Evolutionary conservation across 2,113 vertebrate species (phyloP).

Genomic region (Nematolebias whitei): DNA sequence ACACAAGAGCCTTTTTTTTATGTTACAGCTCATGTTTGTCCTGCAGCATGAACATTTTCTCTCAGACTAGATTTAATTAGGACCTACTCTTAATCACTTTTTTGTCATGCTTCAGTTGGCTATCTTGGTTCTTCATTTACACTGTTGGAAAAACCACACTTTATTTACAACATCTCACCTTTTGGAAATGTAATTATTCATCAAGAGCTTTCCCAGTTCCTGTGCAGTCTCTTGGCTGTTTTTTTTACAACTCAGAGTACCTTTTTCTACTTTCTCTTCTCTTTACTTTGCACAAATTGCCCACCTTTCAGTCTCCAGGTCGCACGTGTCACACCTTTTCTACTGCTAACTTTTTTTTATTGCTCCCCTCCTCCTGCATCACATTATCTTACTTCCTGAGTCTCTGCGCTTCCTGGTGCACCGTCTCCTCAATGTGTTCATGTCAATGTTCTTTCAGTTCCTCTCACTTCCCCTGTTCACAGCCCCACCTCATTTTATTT

Average conservation of each 20-base stretch:
- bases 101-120: background rate
- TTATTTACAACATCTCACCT: background rate
- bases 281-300: constrained; percentile 5
- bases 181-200: background rate
- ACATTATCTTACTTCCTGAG: constrained; percentile 33
- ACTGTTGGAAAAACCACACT: background rate
- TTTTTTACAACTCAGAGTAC: background rate
- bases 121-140: background rate
- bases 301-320: constrained; percentile 11
- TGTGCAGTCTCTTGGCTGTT: background rate
- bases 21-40: no score
- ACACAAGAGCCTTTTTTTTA: no score
- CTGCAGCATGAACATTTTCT: background rate
- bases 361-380: constrained; percentile 26
- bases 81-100: background rate
- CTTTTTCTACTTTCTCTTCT: background rate
- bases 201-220: background rate
- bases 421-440: constrained; percentile 16
- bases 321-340: constrained; percentile 16
- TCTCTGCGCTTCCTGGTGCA: constrained; percentile 1
- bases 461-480: constrained; percentile 16
- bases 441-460: constrained; percentile 9
- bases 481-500: background rate
- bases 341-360: constrained; percentile 18
- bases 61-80: background rate